Evolutionary conservation across 2,888 invertebrate genomes (phyloP).

Genomic region (Nebria salina): DNA sequence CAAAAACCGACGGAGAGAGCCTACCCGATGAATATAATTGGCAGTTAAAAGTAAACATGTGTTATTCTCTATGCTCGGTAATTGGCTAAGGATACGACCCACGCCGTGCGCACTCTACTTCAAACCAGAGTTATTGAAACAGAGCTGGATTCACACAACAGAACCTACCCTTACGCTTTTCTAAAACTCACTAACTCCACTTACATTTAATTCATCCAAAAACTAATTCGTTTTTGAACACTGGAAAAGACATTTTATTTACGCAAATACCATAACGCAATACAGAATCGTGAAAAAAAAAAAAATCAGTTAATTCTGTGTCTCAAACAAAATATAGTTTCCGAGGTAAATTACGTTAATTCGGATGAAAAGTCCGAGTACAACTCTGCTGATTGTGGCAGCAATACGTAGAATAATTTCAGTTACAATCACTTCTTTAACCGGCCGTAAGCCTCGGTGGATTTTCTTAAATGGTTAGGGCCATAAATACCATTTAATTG

Average conservation of each 20-base stretch:
- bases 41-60: constrained; percentile 44
- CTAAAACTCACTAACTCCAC: neutral
- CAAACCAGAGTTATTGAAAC: neutral
- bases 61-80: constrained; percentile 37
- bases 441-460: constrained; percentile 15
- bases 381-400: neutral
- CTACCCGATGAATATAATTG: constrained; percentile 35
- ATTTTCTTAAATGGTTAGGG: constrained; percentile 21
- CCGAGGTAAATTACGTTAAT: neutral
- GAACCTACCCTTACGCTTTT: neutral
- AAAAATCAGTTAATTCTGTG: too few relatives aligned
- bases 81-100: constrained; percentile 37
- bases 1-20: constrained; percentile 28
- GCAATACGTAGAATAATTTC: constrained; percentile 16
- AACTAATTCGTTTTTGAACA: too few relatives aligned
- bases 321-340: neutral
- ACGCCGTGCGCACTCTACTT: constrained; percentile 5
- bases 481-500: constrained; percentile 23
- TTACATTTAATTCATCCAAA: too few relatives aligned
- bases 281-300: too few relatives aligned
- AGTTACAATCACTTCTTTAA: constrained; percentile 2
- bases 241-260: too few relatives aligned
- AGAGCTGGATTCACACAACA: neutral
- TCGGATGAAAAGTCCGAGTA: neutral
- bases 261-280: too few relatives aligned